Conservation (phyloP, 1,140 invertebrate species). For the Drosophila nikananu region DNA sequence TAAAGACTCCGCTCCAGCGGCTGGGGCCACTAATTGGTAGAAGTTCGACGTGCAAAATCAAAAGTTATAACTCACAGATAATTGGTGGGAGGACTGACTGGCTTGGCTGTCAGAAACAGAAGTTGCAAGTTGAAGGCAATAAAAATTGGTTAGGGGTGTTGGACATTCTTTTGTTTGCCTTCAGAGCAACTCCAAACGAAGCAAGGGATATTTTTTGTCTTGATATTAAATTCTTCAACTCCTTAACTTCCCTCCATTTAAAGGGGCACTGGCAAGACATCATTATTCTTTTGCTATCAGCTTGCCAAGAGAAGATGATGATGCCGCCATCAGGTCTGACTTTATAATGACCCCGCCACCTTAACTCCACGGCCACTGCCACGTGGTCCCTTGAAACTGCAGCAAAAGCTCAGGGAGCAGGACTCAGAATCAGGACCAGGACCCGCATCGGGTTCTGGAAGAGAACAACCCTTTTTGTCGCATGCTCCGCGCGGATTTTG, state of each 20-base stretch:
- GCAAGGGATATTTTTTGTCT: neutral
- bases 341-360: slow-evolving; percentile 32
- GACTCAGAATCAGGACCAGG: slow-evolving; percentile 6
- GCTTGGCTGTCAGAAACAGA: slow-evolving; percentile 1
- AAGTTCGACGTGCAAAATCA: slow-evolving; percentile 52
- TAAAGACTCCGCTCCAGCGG: slow-evolving; percentile 19
- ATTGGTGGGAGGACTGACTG: slow-evolving; percentile 12
- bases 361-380: slow-evolving; percentile 17
- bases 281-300: neutral
- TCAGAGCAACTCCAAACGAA: neutral
- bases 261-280: slow-evolving; percentile 1
- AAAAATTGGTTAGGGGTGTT: neutral
- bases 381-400: slow-evolving; percentile 33
- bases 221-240: neutral
- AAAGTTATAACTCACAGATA: slow-evolving; percentile 48
- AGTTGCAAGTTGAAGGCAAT: neutral
- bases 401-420: slow-evolving; percentile 10
- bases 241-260: neutral
- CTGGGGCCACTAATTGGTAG: slow-evolving; percentile 40
- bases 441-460: slow-evolving; percentile 1
- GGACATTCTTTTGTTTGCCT: slow-evolving; percentile 1
- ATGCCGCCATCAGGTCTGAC: slow-evolving; percentile 39
- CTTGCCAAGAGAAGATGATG: neutral
- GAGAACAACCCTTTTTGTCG: slow-evolving; percentile 50
- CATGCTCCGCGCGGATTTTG: slow-evolving; percentile 51